Base-by-base conservation (phyloP, 2,113 vertebrate genomes). In the Istiophorus platypterus region DNA sequence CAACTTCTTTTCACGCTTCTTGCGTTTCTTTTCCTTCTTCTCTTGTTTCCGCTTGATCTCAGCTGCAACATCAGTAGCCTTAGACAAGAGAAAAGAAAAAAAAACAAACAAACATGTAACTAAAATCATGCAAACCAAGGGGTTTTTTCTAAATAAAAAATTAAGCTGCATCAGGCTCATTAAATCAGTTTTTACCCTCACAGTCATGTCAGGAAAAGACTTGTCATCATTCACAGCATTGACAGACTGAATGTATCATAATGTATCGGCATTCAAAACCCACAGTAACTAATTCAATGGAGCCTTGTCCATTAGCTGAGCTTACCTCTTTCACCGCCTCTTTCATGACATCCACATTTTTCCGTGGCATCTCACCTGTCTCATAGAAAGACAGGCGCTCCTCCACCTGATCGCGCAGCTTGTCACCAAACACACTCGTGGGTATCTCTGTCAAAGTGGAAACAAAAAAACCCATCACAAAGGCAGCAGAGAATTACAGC, bases 171-270 rank as follows among this genome's bases (percentile, higher is more conserved):
- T 99, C 98, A 99, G 98, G 90, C 98, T 99, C 98, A 99, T 99
- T 99, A 99, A 99, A 99, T 98, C 97, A 99, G 96, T 94, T 94
- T 95, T 84, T 12, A 93, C 98, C 97, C 95, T 95, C 98, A 87
- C 0, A 0, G 2, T 22, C 7, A 15, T 88, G 93, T 98, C 97
- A 95, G 96, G 80, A 1, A 27, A 78, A 75, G 5, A 59, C 0
- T 0, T 31, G 65, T 96, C 97, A 99, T 99, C 97, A 97, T 52
- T 0, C 94, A 96, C 97, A 94, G 95, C 83, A 56, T 29, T 2
- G 2, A 63, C 18, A 34, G 5, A 58, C 34, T 31, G 1, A 63
- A 59, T 4, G 1, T 7, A 18, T 67, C 3, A 2, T 20, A 6
- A 3, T 3, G 12, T 15, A 47, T 61, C 42, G 7, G 5, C n/a